A percentile compares a stretch with the other conserved stretches of the same genome.
These are phyloP conservation scores for Crypturellus tataupa DNA, from an alignment of 2,797 vertebrate genomes.

Conservation along the genomic window DNA sequence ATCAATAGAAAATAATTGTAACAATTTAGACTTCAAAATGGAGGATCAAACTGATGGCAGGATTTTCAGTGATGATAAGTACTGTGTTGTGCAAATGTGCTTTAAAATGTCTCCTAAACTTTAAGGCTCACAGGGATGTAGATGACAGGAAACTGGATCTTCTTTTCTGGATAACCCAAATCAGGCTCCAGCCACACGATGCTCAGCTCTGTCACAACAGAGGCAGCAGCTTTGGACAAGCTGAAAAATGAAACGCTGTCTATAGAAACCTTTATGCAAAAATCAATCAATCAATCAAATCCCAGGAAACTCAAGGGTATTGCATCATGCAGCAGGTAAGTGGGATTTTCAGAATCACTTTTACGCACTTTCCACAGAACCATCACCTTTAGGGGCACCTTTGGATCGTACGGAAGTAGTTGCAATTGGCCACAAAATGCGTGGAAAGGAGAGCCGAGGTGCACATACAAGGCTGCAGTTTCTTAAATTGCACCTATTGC, in stretches of 20 bases:
- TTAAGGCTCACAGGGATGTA: background rate
- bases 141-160: background rate
- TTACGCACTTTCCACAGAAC: background rate
- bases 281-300: background rate
- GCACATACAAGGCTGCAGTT: background rate
- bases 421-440: background rate
- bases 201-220: background rate
- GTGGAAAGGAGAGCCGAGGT: background rate
- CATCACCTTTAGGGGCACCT: background rate
- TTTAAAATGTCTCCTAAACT: background rate
- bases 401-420: background rate
- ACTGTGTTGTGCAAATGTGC: background rate
- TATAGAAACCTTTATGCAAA: background rate
- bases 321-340: background rate
- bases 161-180: background rate
- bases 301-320: background rate
- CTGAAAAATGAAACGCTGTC: background rate
- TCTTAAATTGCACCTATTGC: background rate
- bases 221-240: background rate
- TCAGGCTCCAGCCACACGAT: background rate
- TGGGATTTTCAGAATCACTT: background rate
- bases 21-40: background rate
- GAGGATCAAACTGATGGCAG: background rate
- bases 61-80: background rate
- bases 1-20: slow-evolving; percentile 30